Percentiles rank a stretch among this genome's conserved stretches.
These are phyloP conservation scores for Quadriops clusia DNA, from an alignment of 2,888 invertebrate genomes.

Conservation along the genomic window DNA sequence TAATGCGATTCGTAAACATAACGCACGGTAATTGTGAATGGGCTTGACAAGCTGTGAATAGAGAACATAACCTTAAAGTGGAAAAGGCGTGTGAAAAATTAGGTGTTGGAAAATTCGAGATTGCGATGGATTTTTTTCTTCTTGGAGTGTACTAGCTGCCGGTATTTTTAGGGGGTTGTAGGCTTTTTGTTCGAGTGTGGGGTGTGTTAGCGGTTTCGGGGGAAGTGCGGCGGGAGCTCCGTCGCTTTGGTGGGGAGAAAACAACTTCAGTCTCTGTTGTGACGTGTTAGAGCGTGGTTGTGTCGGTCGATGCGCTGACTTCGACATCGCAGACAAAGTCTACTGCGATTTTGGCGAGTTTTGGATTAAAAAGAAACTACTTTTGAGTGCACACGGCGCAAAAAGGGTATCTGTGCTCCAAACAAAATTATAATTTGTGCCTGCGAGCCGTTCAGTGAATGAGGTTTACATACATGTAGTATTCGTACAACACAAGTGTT, in stretches of 20 bases:
- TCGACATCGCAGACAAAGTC: neutral
- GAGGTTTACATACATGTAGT: too few relatives aligned
- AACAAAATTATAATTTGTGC: too few relatives aligned
- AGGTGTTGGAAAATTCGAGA: neutral
- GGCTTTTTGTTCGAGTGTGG: constrained; percentile 35
- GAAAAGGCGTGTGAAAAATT: neutral
- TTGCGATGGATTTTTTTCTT: constrained; percentile 16
- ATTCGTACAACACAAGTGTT: too few relatives aligned
- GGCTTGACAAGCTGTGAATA: constrained; percentile 2
- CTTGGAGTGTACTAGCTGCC: constrained; percentile 26
- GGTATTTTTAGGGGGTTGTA: constrained; percentile 36
- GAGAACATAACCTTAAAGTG: constrained; percentile 1
- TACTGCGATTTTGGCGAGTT: too few relatives aligned
- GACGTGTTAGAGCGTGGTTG: constrained; percentile 24
- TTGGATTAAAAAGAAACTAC: too few relatives aligned
- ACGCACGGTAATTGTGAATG: too few relatives aligned
- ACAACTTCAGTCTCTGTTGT: constrained; percentile 29
- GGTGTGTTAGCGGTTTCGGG: constrained; percentile 35
- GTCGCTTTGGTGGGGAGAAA: constrained; percentile 16
- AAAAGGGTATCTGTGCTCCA: too few relatives aligned
- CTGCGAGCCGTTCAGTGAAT: too few relatives aligned
- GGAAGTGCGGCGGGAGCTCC: constrained; percentile 9
- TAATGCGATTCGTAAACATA: too few relatives aligned
- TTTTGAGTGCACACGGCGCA: too few relatives aligned
- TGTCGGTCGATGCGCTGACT: constrained; percentile 6